Percentiles rank a stretch among this genome's conserved stretches.
Conservation (phyloP, 2,797 vertebrate species). For the Limosa lapponica region DNA sequence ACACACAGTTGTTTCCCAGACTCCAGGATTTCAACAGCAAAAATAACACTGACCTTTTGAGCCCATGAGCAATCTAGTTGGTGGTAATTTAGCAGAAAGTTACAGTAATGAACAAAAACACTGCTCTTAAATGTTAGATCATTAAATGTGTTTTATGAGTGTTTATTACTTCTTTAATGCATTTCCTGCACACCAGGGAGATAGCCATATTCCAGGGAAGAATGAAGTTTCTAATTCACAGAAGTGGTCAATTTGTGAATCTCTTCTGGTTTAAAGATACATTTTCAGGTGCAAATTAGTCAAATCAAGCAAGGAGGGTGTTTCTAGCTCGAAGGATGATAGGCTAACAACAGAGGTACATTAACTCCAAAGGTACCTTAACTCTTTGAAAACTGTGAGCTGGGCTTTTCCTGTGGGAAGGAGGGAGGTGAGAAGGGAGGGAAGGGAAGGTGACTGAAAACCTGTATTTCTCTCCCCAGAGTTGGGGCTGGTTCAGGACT, state of each 20-base stretch:
- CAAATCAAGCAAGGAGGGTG: neutral
- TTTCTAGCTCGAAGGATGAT: neutral
- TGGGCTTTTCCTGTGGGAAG: neutral
- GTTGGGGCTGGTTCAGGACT: neutral
- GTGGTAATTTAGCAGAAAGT: slow-evolving; percentile 63
- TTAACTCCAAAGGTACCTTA: neutral
- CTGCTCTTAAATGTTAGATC: slow-evolving; percentile 44
- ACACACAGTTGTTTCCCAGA: slow-evolving; percentile 72
- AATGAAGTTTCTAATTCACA: slow-evolving; percentile 8
- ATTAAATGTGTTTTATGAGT: slow-evolving; percentile 40
- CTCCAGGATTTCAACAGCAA: slow-evolving; percentile 49
- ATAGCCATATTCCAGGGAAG: neutral
- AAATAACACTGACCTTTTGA: slow-evolving; percentile 70
- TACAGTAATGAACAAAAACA: slow-evolving; percentile 31
- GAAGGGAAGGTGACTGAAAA: neutral
- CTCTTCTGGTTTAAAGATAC: neutral
- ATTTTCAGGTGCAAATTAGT: slow-evolving; percentile 24
- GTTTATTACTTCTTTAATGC: slow-evolving; percentile 40
- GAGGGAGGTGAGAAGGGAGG: neutral
- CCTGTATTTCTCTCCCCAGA: neutral
- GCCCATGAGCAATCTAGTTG: slow-evolving; percentile 17
- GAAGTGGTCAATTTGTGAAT: neutral
- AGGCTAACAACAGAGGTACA: neutral
- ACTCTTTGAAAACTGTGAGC: neutral
- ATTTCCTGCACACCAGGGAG: slow-evolving; percentile 35